Percentiles rank a stretch among this genome's conserved stretches.
Conservation (phyloP, 2,113 vertebrate genomes). For the Clinocottus analis region DNA sequence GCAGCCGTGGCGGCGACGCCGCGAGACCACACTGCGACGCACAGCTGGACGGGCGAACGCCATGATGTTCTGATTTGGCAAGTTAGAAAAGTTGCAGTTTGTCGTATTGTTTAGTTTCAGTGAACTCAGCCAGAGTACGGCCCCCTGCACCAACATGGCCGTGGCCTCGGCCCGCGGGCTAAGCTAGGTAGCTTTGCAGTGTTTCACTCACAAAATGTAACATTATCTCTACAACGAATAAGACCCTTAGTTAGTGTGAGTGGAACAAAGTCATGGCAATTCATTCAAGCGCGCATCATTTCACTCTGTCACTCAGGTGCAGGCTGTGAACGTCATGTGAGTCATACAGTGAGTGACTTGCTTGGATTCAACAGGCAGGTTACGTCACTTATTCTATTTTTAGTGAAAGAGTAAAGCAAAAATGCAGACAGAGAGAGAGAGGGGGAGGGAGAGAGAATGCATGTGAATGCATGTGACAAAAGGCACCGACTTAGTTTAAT, state of each 20-base stretch:
- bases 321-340: conserved; percentile 50
- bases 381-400: conserved; percentile 26
- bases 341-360: conserved; percentile 55
- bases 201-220: neutral
- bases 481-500: neutral
- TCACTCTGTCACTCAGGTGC: conserved; percentile 23
- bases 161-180: neutral
- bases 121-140: neutral
- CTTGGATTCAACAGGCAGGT: conserved; percentile 10
- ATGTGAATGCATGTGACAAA: conserved; percentile 3
- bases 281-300: neutral
- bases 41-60: neutral
- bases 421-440: neutral
- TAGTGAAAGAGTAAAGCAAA: neutral
- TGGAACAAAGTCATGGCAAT: neutral
- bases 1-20: neutral
- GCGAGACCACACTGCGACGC: neutral
- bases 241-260: neutral
- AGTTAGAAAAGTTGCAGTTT: neutral
- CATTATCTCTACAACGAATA: neutral
- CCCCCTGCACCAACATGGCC: neutral
- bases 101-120: neutral
- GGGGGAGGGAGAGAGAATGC: neutral
- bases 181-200: neutral
- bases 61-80: neutral